phyloP scores from a whole-genome alignment of 1,140 invertebrate genomes.

The Bombus superbus region DNA sequence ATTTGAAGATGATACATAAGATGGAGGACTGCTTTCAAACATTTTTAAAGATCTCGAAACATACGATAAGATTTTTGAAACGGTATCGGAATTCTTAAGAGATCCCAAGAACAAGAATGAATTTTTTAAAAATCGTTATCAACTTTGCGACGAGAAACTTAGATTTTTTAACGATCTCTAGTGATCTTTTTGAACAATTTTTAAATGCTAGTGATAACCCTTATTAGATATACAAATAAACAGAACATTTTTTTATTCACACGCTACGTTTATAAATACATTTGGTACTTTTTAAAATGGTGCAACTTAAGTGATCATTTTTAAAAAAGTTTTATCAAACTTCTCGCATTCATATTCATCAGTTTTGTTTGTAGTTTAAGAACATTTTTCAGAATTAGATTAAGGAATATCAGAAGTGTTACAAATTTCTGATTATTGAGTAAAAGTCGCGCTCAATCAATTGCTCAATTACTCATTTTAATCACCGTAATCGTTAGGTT shows the following conservation, averaged over 20 bases:
- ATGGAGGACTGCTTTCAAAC: not conserved
- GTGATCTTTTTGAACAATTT: slow-evolving; percentile 14
- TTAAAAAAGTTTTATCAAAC: not conserved
- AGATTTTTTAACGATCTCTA: slow-evolving; percentile 11
- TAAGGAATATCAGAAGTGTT: not conserved
- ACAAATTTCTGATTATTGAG: slow-evolving; percentile 14
- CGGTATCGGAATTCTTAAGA: not conserved
- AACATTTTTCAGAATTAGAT: not conserved
- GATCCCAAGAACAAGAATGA: not conserved
- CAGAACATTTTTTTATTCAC: not conserved
- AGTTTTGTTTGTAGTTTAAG: not conserved
- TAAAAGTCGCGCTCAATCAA: slow-evolving; percentile 62
- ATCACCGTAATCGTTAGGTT: slow-evolving; percentile 41
- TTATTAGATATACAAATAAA: not conserved
- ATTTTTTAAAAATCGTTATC: not conserved
- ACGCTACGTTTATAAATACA: not conserved
- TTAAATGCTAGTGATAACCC: not conserved
- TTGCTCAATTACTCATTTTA: slow-evolving; percentile 69
- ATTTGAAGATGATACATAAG: not conserved
- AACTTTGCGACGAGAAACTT: not conserved
- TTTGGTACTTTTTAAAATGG: slow-evolving; percentile 11
- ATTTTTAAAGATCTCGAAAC: not conserved
- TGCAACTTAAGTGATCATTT: not conserved
- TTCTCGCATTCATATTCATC: not conserved
- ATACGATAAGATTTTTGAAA: not conserved